These are phyloP conservation scores for Trogon melanurus DNA, from an alignment of 2,113 vertebrate genomes.

Conservation along the genomic window DNA sequence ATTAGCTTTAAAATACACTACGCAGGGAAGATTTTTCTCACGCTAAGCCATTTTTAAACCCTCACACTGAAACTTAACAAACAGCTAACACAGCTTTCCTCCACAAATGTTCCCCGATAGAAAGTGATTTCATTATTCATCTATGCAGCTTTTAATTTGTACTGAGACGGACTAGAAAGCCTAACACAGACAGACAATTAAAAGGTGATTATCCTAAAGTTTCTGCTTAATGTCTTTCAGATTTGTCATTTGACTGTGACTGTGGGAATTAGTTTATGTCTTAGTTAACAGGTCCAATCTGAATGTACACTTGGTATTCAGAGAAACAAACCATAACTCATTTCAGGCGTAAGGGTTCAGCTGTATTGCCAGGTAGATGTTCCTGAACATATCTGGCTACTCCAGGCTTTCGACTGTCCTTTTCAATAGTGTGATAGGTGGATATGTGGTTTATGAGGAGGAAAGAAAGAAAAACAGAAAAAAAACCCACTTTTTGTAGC, in stretches of 20 bases:
- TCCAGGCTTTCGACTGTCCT: neutral
- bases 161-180: neutral
- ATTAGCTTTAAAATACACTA: neutral
- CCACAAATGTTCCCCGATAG: fast-evolving
- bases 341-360: neutral
- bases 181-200: neutral
- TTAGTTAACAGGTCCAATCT: neutral
- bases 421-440: neutral
- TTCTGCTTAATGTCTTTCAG: neutral
- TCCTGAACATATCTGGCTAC: neutral
- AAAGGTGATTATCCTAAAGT: neutral
- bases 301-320: neutral
- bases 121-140: neutral
- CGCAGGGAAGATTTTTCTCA: neutral
- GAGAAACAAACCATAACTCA: neutral
- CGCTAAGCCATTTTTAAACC: neutral
- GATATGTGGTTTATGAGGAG: neutral
- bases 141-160: neutral
- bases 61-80: neutral
- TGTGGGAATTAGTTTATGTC: neutral
- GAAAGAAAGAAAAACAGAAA: neutral
- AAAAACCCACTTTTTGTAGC: neutral
- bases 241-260: neutral
- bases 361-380: neutral
- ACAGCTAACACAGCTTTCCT: neutral